Percentiles rank a stretch among this genome's conserved stretches.
Evolutionary conservation across 2,113 vertebrate species (phyloP).

Genomic region (Isichthys henryi): DNA sequence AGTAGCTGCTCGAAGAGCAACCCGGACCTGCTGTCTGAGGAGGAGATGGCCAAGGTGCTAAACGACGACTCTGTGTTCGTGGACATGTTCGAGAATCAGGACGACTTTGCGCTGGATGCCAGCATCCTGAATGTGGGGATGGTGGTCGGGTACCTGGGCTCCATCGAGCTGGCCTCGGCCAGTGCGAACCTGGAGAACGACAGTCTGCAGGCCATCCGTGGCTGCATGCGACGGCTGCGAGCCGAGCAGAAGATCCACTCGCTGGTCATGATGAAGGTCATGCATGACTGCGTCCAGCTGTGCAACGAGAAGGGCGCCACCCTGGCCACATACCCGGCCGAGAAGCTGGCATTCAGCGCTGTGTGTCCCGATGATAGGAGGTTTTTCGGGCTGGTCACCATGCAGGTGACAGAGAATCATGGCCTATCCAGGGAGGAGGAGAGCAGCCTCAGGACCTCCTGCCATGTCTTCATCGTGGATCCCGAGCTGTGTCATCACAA

Average conservation of each 20-base stretch:
- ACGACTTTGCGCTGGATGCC: slow-evolving; percentile 66
- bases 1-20: slow-evolving; percentile 46
- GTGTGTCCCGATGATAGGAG: slow-evolving; percentile 88
- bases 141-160: slow-evolving; percentile 93
- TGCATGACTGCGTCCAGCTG: slow-evolving; percentile 88
- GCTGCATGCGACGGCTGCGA: slow-evolving; percentile 89
- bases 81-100: slow-evolving; percentile 55
- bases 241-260: slow-evolving; percentile 94
- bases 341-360: slow-evolving; percentile 93
- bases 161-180: slow-evolving; percentile 86
- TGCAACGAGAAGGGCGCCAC: slow-evolving; percentile 73
- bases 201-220: slow-evolving; percentile 91
- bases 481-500: slow-evolving; percentile 89
- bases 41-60: slow-evolving; percentile 66
- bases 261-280: slow-evolving; percentile 85
- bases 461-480: slow-evolving; percentile 95
- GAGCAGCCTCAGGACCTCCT: slow-evolving; percentile 79
- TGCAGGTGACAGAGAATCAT: slow-evolving; percentile 77
- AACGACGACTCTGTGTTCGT: slow-evolving; percentile 71
- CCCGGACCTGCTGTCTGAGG: slow-evolving; percentile 65
- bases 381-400: slow-evolving; percentile 92
- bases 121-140: slow-evolving; percentile 91
- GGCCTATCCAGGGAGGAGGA: slow-evolving; percentile 68
- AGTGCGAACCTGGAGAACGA: slow-evolving; percentile 79
- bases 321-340: slow-evolving; percentile 86